Evolutionary conservation across 2,797 vertebrate species (phyloP).

Genomic region (Platyrinchus mystaceus): DNA sequence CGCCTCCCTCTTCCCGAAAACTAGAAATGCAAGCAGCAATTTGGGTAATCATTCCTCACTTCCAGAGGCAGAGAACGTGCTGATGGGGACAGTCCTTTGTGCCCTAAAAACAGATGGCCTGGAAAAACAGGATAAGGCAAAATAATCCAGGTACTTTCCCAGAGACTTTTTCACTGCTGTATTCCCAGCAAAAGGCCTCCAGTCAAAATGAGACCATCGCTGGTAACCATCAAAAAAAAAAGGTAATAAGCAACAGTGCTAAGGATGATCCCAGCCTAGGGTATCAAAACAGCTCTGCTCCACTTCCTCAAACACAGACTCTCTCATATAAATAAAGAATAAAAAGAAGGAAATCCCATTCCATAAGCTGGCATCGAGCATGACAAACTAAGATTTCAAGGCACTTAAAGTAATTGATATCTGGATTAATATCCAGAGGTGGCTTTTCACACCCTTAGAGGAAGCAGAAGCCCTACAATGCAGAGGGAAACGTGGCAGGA

Average conservation of each 20-base stretch:
- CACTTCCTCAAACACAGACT: not conserved
- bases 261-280: not conserved
- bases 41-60: not conserved
- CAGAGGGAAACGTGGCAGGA: not conserved
- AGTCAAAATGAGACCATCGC: not conserved
- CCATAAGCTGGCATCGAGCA: not conserved
- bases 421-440: not conserved
- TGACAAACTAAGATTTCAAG: not conserved
- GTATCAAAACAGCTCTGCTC: not conserved
- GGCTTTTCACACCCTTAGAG: not conserved
- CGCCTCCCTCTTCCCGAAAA: not conserved
- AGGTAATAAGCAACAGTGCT: not conserved
- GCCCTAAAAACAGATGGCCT: not conserved
- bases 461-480: not conserved
- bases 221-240: not conserved
- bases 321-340: not conserved
- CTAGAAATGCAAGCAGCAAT: not conserved
- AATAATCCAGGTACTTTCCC: not conserved
- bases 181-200: not conserved
- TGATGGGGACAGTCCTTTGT: not conserved
- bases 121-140: not conserved
- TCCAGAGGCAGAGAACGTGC: not conserved
- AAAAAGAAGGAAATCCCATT: not conserved
- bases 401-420: not conserved
- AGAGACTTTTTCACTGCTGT: rapidly evolving